These are phyloP conservation scores for Pagrus major DNA, from an alignment of 2,113 vertebrate genomes.

Conservation along the genomic window DNA sequence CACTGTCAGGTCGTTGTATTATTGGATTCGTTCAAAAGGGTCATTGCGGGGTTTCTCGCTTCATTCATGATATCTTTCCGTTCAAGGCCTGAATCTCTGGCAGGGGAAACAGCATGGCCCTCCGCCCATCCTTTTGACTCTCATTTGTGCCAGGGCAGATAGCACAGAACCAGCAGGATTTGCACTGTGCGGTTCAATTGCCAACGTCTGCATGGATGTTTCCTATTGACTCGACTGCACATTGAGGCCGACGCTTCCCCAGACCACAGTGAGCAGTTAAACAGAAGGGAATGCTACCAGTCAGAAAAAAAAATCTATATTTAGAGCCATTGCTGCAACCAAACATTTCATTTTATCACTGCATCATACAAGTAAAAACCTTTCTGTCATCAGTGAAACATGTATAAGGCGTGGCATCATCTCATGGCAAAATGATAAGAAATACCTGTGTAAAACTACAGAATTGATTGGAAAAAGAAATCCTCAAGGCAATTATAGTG, in stretches of 20 bases:
- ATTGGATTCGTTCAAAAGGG: conserved; percentile 37
- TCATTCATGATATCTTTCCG: conserved; percentile 46
- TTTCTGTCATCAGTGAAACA: neutral
- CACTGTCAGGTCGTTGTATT: conserved; percentile 18
- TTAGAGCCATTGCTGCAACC: neutral
- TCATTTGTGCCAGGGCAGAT: conserved; percentile 57
- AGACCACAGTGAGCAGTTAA: neutral
- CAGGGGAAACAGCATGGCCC: conserved; percentile 32
- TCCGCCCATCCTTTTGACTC: conserved; percentile 57
- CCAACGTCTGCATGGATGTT: conserved; percentile 39
- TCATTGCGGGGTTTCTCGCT: conserved; percentile 20
- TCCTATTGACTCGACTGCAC: conserved; percentile 19
- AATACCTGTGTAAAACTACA: conserved; percentile 18
- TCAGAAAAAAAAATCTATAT: conserved; percentile 2
- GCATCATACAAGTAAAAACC: neutral
- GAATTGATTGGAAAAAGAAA: conserved; percentile 33
- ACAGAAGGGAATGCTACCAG: neutral
- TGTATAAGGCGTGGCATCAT: neutral
- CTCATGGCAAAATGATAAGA: conserved; percentile 42
- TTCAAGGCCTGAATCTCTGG: conserved; percentile 54
- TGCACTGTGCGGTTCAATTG: conserved; percentile 20
- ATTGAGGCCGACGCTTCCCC: conserved; percentile 4
- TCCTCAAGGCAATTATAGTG: conserved; percentile 53
- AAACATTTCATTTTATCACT: neutral
- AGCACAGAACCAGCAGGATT: conserved; percentile 55